Percentiles rank a stretch among this genome's conserved stretches.
Conservation (phyloP, 2,888 invertebrate species). For the Brachypalpus laphriformis region DNA sequence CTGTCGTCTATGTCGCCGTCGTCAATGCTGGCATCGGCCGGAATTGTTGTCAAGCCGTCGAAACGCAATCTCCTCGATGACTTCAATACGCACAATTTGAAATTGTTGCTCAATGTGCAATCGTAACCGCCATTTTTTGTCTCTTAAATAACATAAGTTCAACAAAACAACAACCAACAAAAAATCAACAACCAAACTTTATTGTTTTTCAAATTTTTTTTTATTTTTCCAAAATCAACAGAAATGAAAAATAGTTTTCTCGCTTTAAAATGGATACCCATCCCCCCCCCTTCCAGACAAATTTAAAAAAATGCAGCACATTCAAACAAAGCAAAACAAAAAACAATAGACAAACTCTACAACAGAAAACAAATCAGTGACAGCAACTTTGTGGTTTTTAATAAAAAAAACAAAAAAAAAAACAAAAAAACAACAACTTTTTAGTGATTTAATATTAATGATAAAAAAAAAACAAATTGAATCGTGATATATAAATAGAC, state of each 20-base stretch:
- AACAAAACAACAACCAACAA: conserved; percentile 63
- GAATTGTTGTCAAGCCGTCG: conserved; percentile 78
- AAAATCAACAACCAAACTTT: conserved; percentile 51
- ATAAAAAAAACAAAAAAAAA: conserved; percentile 71
- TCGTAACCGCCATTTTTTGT: conserved; percentile 80
- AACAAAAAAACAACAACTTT: conserved; percentile 49
- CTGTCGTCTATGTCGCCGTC: conserved; percentile 60
- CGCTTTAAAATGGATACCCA: conserved; percentile 74
- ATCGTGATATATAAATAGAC: conserved; percentile 75
- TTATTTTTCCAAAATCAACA: conserved; percentile 48
- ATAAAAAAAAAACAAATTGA: conserved; percentile 69
- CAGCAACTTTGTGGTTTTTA: conserved; percentile 82
- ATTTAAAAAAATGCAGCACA: conserved; percentile 56
- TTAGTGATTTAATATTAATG: conserved; percentile 71
- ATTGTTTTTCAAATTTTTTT: conserved; percentile 37
- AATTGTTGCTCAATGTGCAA: conserved; percentile 86
- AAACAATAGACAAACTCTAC: conserved; percentile 17
- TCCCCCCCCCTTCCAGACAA: conserved; percentile 44
- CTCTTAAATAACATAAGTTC: conserved; percentile 43
- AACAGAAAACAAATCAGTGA: conserved; percentile 53
- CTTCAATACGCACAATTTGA: conserved; percentile 85
- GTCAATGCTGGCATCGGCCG: conserved; percentile 78
- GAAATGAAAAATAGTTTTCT: conserved; percentile 72
- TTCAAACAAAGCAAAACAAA: conserved; percentile 56
- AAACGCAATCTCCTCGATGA: conserved; percentile 82